Conservation (phyloP, 2,797 vertebrate genomes). For the Lateolabrax maculatus region DNA sequence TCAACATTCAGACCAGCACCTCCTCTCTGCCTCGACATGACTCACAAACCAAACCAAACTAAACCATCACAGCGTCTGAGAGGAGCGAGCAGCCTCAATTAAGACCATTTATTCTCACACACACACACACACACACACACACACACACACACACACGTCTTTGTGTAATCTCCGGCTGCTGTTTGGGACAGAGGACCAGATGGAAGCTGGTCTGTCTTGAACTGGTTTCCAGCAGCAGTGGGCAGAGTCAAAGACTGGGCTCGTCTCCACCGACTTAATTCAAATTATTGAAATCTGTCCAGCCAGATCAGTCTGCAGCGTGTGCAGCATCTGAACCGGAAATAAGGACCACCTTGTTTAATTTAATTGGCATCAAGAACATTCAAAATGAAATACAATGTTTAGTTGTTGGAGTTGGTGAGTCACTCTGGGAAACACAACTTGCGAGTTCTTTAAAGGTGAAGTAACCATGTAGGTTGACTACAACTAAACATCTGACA, state of each 20-base stretch:
- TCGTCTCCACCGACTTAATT: neutral
- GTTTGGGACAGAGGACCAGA: neutral
- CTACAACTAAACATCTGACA: too few relatives aligned
- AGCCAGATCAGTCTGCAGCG: neutral
- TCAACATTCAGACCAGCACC: conserved; percentile 35
- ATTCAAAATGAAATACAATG: neutral
- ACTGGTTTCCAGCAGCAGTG: conserved; percentile 2
- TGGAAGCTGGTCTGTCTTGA: neutral
- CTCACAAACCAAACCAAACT: conserved; percentile 35
- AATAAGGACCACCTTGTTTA: neutral
- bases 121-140: neutral
- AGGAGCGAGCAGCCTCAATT: conserved; percentile 20
- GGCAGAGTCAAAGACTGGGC: neutral
- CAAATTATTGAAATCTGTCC: neutral
- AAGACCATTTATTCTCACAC: neutral
- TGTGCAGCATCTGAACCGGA: neutral
- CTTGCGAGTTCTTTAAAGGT: too few relatives aligned
- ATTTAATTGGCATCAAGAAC: too few relatives aligned
- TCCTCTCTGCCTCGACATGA: conserved; percentile 25
- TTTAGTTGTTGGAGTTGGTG: neutral
- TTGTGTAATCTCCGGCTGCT: conserved; percentile 4
- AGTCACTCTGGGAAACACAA: neutral
- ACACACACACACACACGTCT: neutral
- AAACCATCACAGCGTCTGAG: conserved; percentile 17
- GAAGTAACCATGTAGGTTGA: too few relatives aligned